Conservation (phyloP, 1,140 invertebrate genomes). For the Drosophila jambulina region DNA sequence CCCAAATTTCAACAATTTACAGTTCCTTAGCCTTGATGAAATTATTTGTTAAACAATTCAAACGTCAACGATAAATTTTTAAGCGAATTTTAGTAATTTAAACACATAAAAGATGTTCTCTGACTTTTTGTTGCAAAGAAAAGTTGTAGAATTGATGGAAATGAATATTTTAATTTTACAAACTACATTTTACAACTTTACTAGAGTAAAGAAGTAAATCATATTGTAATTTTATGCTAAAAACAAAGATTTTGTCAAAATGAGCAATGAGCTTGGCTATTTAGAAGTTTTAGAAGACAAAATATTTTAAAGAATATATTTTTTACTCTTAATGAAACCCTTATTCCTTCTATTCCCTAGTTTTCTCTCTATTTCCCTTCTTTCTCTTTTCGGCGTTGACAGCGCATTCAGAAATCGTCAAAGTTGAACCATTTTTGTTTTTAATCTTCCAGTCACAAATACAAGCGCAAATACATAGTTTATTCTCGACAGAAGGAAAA, state of each 20-base stretch:
- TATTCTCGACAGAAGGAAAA: slow-evolving; percentile 28
- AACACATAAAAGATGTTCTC: no score
- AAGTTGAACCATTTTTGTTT: slow-evolving; percentile 37
- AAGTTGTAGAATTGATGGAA: background rate
- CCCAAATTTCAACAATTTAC: slow-evolving; percentile 11
- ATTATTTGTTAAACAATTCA: slow-evolving; percentile 25
- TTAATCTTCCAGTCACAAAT: slow-evolving; percentile 46
- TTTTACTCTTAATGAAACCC: background rate
- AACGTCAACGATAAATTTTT: slow-evolving; percentile 1
- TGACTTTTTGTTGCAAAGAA: background rate
- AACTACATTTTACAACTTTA: no score
- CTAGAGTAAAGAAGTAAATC: background rate
- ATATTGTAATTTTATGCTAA: background rate
- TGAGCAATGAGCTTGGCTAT: no score
- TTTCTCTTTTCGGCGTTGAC: background rate
- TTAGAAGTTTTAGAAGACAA: no score
- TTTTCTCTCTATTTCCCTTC: background rate
- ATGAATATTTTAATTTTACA: background rate
- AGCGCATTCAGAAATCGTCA: slow-evolving; percentile 39
- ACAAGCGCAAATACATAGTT: slow-evolving; percentile 46
- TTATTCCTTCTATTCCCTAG: background rate
- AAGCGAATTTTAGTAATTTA: background rate
- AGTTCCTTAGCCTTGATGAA: background rate
- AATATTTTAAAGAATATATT: no score
- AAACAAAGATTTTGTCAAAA: background rate